Percentiles rank a stretch among this genome's conserved stretches.
These are phyloP conservation scores for Glossophaga mutica DNA, from an alignment of 2,797 vertebrate species.

Conservation along the genomic window DNA sequence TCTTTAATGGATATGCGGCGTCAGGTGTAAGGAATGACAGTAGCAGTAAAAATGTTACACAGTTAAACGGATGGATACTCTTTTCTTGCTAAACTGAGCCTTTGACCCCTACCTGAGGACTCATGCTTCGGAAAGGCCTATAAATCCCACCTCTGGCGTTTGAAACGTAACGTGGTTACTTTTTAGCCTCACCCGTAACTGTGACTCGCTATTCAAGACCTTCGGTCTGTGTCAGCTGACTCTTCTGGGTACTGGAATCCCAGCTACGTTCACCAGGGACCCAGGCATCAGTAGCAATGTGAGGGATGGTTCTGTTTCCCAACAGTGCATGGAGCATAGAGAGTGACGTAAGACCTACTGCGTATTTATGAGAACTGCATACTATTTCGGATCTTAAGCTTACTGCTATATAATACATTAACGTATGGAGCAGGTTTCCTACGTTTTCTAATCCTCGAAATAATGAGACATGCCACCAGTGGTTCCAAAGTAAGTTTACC, in stretches of 20 bases:
- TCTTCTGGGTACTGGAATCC: neutral
- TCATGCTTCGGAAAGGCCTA: neutral
- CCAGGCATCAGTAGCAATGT: neutral
- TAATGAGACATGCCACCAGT: neutral
- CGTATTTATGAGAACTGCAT: neutral
- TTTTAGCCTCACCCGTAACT: neutral
- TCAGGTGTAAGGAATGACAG: neutral
- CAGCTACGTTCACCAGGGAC: neutral
- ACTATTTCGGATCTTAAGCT: neutral
- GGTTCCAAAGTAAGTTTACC: neutral
- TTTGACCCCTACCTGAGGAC: neutral
- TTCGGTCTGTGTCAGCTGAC: neutral
- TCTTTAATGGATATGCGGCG: neutral
- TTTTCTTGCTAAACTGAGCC: neutral
- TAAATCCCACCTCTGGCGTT: neutral
- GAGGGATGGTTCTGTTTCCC: neutral
- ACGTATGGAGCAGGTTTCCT: neutral
- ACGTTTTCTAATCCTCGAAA: neutral
- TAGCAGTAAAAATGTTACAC: neutral
- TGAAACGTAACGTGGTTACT: neutral
- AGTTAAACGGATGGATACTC: neutral
- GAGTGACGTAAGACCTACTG: neutral
- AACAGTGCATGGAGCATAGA: neutral
- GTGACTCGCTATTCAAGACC: neutral
- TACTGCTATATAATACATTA: neutral